Percentiles rank a stretch among this genome's conserved stretches.
Evolutionary conservation across 1,140 invertebrate genomes (phyloP).

Genomic region (Branchinecta lindahli): DNA sequence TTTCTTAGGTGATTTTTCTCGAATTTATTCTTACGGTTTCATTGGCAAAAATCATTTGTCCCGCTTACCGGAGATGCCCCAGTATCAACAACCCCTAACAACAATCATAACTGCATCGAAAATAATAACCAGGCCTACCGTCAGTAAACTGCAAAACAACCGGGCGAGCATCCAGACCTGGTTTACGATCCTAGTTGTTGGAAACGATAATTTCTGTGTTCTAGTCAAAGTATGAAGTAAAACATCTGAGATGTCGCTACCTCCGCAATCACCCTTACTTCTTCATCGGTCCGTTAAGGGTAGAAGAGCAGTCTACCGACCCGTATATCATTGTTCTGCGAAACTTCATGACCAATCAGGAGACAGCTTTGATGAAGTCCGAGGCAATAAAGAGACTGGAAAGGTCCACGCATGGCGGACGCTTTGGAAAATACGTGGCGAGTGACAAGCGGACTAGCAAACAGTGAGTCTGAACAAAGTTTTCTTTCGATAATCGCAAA

Average conservation of each 20-base stretch:
- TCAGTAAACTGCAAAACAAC: too few species aligned
- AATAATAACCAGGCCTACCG: too few species aligned
- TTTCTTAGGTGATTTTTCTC: too few species aligned
- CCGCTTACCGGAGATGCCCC: too few species aligned
- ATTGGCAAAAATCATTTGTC: too few species aligned
- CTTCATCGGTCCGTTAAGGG: conserved; percentile 34
- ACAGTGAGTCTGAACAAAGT: conserved; percentile 15
- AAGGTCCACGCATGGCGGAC: conserved; percentile 21
- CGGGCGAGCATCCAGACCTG: too few species aligned
- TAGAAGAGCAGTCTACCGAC: conserved; percentile 35
- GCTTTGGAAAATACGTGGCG: not conserved
- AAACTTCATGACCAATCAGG: conserved; percentile 35
- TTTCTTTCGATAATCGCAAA: not conserved
- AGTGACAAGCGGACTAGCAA: conserved; percentile 17
- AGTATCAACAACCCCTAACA: too few species aligned
- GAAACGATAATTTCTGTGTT: not conserved
- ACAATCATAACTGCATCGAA: too few species aligned
- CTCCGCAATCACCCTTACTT: conserved; percentile 32
- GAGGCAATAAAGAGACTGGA: conserved; percentile 36
- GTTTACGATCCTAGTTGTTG: too few species aligned
- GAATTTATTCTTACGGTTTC: too few species aligned
- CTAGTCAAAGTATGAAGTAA: conserved; percentile 23
- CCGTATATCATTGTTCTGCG: conserved; percentile 38
- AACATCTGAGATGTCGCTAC: conserved; percentile 33
- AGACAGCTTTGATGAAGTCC: conserved; percentile 35